Evolutionary conservation across 2,888 invertebrate species (phyloP), one percentile per base, ranked within the genome.

Genomic region (Calameuta pallipes): DNA sequence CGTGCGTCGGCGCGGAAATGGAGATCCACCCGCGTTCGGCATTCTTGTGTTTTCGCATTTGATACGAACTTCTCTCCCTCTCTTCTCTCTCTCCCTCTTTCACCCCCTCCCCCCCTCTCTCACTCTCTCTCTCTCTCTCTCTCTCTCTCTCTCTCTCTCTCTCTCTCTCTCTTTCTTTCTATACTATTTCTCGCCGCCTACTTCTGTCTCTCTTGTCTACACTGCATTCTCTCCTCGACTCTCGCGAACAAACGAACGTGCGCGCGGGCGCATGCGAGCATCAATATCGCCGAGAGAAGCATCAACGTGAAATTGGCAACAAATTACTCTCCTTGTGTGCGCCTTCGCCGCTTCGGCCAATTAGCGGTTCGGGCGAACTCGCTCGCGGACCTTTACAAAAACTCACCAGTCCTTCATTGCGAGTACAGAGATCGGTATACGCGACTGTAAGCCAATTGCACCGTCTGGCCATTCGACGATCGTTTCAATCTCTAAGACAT

Each of bases 241-340:
- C 71, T 71, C 71, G 71, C 30, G n/a, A 71, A 71, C 13, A 33
- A n/a, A 71, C 30, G 71, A 71, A 71, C 30, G n/a, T 6, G 31
- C 31, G 71, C 13, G 74, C 34, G 35, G 15, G 31, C 80, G 80
- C 73, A 79, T 79, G 83, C 82, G 80, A 75, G 82, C 82, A 82
- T 83, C 82, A 82, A 83, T 83, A 83, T 82, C 80, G 78, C 79
- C 74, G 73, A 70, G 76, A n/a, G 71, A 74, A 79, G 83, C 85
- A 87, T 87, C 87, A 85, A 85, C 87, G 87, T 83, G 87, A 89
- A 88, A 89, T 89, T 89, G 88, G 86, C 86, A 89, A 89, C 88
- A 89, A 89, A 89, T 90, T 89, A 88, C 87, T 85, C 84, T 80
- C 82, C 82, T 84, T 83, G 80, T 81, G 80, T 74, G 76, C 81